phyloP scores from a whole-genome alignment of 2,797 vertebrate genomes.

The Bovichtus variegatus region DNA sequence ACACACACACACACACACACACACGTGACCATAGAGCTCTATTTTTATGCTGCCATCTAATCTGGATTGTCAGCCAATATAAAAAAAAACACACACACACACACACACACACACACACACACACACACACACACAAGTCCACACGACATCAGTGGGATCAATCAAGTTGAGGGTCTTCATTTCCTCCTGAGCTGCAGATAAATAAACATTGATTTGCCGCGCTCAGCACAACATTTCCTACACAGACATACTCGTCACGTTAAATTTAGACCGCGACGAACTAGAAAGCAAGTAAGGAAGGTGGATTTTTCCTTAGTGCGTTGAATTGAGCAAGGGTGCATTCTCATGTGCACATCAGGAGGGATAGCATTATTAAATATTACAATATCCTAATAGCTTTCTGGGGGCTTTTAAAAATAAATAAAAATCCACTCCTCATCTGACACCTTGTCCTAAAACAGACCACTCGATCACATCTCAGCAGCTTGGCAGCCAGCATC shows the following conservation, averaged over 20 bases:
- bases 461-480: conserved; percentile 40
- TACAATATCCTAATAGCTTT: conserved; percentile 4
- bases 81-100: conserved; percentile 19
- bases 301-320: conserved; percentile 47
- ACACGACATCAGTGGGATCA: conserved; percentile 46
- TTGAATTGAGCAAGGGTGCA: no score
- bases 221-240: conserved; percentile 71
- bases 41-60: neutral
- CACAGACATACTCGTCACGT: conserved; percentile 64
- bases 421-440: conserved; percentile 5
- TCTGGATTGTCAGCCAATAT: neutral
- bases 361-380: no score
- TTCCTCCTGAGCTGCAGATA: conserved; percentile 76
- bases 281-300: conserved; percentile 46
- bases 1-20: neutral
- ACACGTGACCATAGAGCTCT: neutral
- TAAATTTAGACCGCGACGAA: conserved; percentile 73
- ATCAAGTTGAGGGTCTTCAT: conserved; percentile 56
- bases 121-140: conserved; percentile 34
- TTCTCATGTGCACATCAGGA: no score
- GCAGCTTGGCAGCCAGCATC: conserved; percentile 43
- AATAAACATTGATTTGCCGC: conserved; percentile 75
- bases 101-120: conserved; percentile 16
- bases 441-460: conserved; percentile 5
- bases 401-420: neutral